Evolutionary conservation across 2,888 invertebrate genomes (phyloP), one percentile per base, ranked within the genome.

Genomic region (Leistus spinibarbis): DNA sequence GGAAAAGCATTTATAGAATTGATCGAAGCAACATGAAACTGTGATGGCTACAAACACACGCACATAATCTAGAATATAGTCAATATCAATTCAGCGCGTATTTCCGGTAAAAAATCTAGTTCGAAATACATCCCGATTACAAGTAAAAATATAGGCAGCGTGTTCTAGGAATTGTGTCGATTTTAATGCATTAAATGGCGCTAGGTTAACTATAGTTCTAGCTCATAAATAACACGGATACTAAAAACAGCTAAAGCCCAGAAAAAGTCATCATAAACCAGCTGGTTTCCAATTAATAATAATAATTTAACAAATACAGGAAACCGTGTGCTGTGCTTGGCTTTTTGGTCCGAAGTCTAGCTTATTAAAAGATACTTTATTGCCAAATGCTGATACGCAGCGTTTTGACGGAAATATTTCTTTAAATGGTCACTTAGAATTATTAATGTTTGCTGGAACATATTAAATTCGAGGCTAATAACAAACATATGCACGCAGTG

Each of bases 401-500:
- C 56, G 13, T 16, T 62, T 53, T 62, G 69, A 69, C 69, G 53
- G 40, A 54, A 69, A 69, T 69, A 69, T 62, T 62, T 60, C 53
- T 54, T 54, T 69, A 57, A 69, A 69, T 27, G 69, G 40, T 62
- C 69, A 20, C 60, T 69, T 69, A 69, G 40, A 17, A 62, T 54
- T 69, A 69, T 69, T 69, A 69, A 69, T 66, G 66, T 0, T 17
- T 63, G 23, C 19, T 63, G 7, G 20, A 63, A 20, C 22, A 10
- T 22, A 20, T 63, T 23, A 63, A 22, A 63, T 63, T 5, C 10
- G 22, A n/a, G 1, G 7, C 63, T 10, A 19, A 19, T 57, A 4
- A 4, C 16, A 19, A 19, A 57, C 16, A 57, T 19, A 57, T 19
- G 53, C 19, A 53, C 19, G 23, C 65, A 65, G 17, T 65, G 62